Evolutionary conservation across 2,113 vertebrate genomes (phyloP).

Genomic region (Stigmatopora argus): DNA sequence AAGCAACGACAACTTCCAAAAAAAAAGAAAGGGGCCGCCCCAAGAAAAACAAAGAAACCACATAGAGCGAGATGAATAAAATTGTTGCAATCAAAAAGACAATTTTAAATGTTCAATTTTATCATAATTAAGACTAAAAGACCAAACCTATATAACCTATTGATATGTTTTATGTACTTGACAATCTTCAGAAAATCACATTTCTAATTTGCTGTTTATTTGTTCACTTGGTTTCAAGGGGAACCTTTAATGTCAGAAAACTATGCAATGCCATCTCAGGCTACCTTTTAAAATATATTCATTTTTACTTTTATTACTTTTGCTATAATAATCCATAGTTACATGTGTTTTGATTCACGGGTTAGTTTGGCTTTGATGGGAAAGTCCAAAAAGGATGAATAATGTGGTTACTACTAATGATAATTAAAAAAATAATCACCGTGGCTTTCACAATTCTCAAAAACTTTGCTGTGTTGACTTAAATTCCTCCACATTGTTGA

Average conservation of each 20-base stretch:
- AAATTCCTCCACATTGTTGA: not conserved
- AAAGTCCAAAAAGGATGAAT: not conserved
- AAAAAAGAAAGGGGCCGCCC: not conserved
- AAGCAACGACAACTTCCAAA: constrained; percentile 34
- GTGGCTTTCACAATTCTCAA: constrained; percentile 1
- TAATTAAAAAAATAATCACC: not conserved
- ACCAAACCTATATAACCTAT: constrained; percentile 9
- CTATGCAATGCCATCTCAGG: too few species aligned
- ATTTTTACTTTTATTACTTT: too few species aligned
- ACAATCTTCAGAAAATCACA: too few species aligned
- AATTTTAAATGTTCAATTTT: too few species aligned
- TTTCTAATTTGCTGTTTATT: too few species aligned
- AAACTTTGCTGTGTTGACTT: constrained; percentile 2
- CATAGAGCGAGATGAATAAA: constrained; percentile 10
- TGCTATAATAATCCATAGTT: too few species aligned
- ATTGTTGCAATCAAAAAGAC: constrained; percentile 4
- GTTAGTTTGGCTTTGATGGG: not conserved
- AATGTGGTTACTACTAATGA: not conserved
- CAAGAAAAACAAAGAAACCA: constrained; percentile 9
- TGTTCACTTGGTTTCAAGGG: too few species aligned
- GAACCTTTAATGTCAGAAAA: too few species aligned
- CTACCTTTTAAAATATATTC: too few species aligned
- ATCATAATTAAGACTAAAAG: not conserved
- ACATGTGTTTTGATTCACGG: too few species aligned
- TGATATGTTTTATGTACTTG: too few species aligned